Evolutionary conservation across 1,140 invertebrate species (phyloP), one percentile per base, ranked within the genome.

Genomic region (Nasonia giraulti): DNA sequence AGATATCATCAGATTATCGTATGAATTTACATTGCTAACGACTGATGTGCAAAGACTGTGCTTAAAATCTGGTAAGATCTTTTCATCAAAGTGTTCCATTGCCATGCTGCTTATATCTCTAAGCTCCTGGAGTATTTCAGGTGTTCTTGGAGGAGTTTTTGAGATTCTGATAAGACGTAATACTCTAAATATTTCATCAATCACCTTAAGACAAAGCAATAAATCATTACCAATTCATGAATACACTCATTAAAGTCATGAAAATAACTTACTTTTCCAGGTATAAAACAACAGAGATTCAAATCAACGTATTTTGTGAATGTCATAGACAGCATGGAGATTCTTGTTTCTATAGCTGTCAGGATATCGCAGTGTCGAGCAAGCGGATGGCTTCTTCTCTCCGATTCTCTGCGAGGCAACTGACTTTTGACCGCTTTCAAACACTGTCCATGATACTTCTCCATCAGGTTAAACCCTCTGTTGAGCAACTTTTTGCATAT

Each of bases 31-130:
- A 84, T 90, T 91, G 40, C 89, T 90, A 8, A 91, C 89, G 14
- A 92, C 88, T 5, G 92, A 91, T 7, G 90, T 88, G 69, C 89
- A 91, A 79, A 93, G 89, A 82, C 87, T 93, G 23, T 92, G 89
- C 82, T 93, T 94, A 10, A 95, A 88, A 73, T 90, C 90, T 40
- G 96, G 96, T 74, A 95, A 92, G 87, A 99, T 97, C 89, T 97
- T 96, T 87, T 99, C 98, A 90, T 98, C 98, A 93, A 99, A 99
- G 92, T 99, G 97, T 90, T 99, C 98, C 94, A 98, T 99, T 0
- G 98, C 98, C 98, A 99, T 99, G 40, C 97, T 98, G 17, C 97
- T 98, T 80, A 98, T 97, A 89, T 99, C 98, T 2, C 97, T 92
- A 2, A 98, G 89, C 90, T 98, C 98, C 91, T 98, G 97, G 0